A percentile compares a stretch with the other conserved stretches of the same genome.
Conservation (phyloP, 1,140 invertebrate species). For the Drosophila dunni region DNA sequence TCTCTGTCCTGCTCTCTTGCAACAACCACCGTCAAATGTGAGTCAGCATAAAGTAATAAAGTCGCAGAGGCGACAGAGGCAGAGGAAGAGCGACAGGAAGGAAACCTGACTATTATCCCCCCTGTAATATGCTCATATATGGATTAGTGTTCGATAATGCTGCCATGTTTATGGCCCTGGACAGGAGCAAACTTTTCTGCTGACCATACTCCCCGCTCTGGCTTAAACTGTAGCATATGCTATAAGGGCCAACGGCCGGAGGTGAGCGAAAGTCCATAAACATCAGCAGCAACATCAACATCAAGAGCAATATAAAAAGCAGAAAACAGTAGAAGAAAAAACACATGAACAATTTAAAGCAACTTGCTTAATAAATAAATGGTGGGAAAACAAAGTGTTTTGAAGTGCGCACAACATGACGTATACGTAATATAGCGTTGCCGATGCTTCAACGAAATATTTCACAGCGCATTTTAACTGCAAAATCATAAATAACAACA, state of each 20-base stretch:
- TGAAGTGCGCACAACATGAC: conserved; percentile 48
- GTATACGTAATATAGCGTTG: conserved; percentile 48
- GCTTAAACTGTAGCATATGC: conserved; percentile 45
- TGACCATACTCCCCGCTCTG: conserved; percentile 44
- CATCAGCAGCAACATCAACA: conserved; percentile 25
- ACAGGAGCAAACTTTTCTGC: conserved; percentile 25
- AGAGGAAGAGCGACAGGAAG: neutral
- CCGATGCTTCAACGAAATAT: conserved; percentile 49
- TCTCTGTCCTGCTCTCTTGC: neutral
- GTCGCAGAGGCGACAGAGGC: conserved; percentile 7
- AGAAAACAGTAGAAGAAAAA: neutral
- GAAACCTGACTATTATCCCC: conserved; percentile 47
- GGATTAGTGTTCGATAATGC: conserved; percentile 78
- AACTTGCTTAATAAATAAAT: conserved; percentile 20
- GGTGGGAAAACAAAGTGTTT: neutral
- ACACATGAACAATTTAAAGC: conserved; percentile 36
- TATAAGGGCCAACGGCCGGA: neutral
- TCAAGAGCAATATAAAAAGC: too few species aligned
- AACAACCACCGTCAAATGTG: conserved; percentile 31
- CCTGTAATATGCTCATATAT: conserved; percentile 65
- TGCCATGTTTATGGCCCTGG: conserved; percentile 15
- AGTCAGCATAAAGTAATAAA: conserved; percentile 81
- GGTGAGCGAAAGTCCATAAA: conserved; percentile 41
- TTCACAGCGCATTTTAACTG: conserved; percentile 79
- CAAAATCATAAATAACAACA: conserved; percentile 83